These are phyloP conservation scores for Punctoribates punctum DNA, from an alignment of 2,888 invertebrate genomes.

Conservation along the genomic window DNA sequence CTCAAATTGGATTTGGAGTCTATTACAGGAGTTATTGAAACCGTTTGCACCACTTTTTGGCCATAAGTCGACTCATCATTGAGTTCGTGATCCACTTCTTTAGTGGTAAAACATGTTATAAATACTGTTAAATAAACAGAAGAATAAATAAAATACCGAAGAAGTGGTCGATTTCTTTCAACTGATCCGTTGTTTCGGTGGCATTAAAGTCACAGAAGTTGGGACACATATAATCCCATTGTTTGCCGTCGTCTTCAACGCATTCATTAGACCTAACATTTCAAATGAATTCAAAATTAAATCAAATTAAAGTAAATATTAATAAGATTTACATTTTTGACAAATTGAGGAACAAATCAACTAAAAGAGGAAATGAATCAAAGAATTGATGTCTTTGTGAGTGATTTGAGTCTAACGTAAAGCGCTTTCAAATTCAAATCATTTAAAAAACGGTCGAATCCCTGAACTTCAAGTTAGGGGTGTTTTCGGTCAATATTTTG, in stretches of 20 bases:
- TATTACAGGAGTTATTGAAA: not conserved
- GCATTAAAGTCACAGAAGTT: slow-evolving; percentile 6
- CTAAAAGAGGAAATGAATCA: too few relatives aligned
- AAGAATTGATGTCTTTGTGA: too few relatives aligned
- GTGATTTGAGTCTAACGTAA: too few relatives aligned
- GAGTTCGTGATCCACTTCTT: not conserved
- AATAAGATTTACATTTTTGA: too few relatives aligned
- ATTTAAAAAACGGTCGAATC: too few relatives aligned
- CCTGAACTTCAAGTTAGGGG: too few relatives aligned
- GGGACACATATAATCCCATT: slow-evolving; percentile 15
- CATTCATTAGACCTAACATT: slow-evolving; percentile 1
- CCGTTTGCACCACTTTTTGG: not conserved
- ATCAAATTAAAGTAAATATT: not conserved
- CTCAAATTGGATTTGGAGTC: not conserved
- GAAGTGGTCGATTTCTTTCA: not conserved
- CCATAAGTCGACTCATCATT: not conserved
- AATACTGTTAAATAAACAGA: not conserved
- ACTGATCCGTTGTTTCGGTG: not conserved
- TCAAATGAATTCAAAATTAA: not conserved
- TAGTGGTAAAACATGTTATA: not conserved
- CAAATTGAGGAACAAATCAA: too few relatives aligned
- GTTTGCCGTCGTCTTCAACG: not conserved
- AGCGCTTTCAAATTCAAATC: too few relatives aligned
- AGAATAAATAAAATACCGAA: not conserved
- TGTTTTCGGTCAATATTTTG: too few relatives aligned